Evolutionary conservation across 1,140 invertebrate species (phyloP).

Genomic region (Euwallacea similis): DNA sequence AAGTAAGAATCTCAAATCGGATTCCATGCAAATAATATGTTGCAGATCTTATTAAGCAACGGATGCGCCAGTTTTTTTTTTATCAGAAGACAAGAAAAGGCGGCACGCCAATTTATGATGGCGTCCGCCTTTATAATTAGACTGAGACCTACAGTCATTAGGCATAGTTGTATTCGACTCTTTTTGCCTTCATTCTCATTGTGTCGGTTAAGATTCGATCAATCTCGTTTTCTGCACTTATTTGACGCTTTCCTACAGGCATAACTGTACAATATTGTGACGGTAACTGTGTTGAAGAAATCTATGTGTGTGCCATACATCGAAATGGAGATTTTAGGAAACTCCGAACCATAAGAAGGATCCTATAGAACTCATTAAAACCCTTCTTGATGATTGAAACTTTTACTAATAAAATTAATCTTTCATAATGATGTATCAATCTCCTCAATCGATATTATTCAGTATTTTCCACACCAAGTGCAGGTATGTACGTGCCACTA

Average conservation of each 20-base stretch:
- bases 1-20: neutral
- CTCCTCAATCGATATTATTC: too few species aligned
- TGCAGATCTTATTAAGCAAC: conserved; percentile 26
- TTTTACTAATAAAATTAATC: too few species aligned
- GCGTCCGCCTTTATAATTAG: conserved; percentile 26
- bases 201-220: neutral
- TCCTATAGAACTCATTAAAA: neutral
- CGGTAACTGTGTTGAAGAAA: too few species aligned
- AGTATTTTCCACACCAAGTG: too few species aligned
- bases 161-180: neutral
- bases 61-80: conserved; percentile 19
- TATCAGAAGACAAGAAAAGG: conserved; percentile 14
- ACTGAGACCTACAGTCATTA: conserved; percentile 18
- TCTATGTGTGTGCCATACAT: too few species aligned
- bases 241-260: too few species aligned
- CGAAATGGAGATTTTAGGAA: too few species aligned
- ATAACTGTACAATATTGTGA: too few species aligned
- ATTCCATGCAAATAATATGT: conserved; percentile 17
- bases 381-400: neutral
- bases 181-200: neutral
- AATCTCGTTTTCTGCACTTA: too few species aligned
- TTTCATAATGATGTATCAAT: too few species aligned
- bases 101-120: conserved; percentile 18
- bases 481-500: too few species aligned
- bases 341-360: neutral